These are phyloP conservation scores for Saccopteryx leptura DNA, from an alignment of 2,113 vertebrate genomes.

Conservation along the genomic window DNA sequence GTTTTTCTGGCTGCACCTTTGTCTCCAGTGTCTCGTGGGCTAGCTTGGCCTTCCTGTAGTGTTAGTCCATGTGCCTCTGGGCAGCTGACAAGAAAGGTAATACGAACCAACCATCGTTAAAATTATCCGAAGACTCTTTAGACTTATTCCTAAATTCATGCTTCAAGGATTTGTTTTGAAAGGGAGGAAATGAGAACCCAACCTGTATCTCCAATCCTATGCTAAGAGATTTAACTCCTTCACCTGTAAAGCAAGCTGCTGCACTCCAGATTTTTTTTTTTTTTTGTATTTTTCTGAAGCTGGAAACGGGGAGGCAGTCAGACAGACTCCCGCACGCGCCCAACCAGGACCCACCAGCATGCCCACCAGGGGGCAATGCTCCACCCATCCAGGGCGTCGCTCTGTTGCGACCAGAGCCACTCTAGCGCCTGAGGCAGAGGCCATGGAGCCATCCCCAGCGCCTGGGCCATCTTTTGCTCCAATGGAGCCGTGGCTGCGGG, in stretches of 20 bases:
- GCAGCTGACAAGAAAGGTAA: not conserved
- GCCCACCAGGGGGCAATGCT: no score
- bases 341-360: no score
- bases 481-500: no score
- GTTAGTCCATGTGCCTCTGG: not conserved
- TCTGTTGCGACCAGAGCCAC: no score
- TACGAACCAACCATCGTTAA: slow-evolving; percentile 28
- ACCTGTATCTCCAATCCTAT: not conserved
- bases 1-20: not conserved
- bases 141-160: slow-evolving; percentile 19
- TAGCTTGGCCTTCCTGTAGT: not conserved
- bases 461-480: no score
- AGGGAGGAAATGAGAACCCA: slow-evolving; percentile 20
- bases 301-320: no score
- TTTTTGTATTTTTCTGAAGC: no score
- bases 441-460: no score
- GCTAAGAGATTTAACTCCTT: slow-evolving; percentile 9
- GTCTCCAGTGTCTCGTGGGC: not conserved
- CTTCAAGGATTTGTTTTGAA: slow-evolving; percentile 32
- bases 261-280: not conserved
- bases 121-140: slow-evolving; percentile 18
- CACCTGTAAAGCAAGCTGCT: not conserved
- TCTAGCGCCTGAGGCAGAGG: no score
- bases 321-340: no score
- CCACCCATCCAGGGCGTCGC: no score